Evolutionary conservation across 1,140 invertebrate genomes (phyloP), one percentile per base, ranked within the genome.

Genomic region (Euborellia annulipes): DNA sequence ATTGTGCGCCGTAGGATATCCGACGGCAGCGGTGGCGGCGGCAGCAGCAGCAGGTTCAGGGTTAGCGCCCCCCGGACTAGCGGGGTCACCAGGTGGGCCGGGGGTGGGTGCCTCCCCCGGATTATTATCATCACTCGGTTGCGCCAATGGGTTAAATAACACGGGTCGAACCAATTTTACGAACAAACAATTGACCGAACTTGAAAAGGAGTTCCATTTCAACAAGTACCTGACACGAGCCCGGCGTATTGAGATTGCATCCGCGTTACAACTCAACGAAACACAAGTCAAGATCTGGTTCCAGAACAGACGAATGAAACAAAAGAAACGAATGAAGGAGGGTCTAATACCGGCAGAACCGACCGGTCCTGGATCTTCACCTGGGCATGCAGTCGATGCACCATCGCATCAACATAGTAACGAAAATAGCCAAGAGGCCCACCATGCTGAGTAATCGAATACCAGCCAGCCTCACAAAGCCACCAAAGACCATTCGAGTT

Each of bases 171-270:
- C 93, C 2, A 98, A 98, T 66, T 98, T 98, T 68, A 97, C 91
- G 42, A 98, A 95, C 61, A 97, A 98, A 65, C 95, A 99, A 63
- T 74, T 98, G 40, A 98, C 93, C 1, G 95, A 98, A 66, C 70
- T 98, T 51, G 94, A 98, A 62, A 98, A 98, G 62, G 94, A 99
- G 66, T 98, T 98, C 65, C 93, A 98, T 66, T 98, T 95, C 66
- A 97, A 97, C 69, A 96, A 96, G 68, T 98, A 98, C 70, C 74
- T 98, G 55, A 98, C 93, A 2, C 70, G 95, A 51, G 93, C 91
- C 6, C 68, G 94, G 53, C 73, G 95, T 51, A 96, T 98, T 55
- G 95, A 99, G 66, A 98, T 99, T 52, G 95, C 95, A 0, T 86
- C 89, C 1, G 82, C 89, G 1, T 67, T 99, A 14, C 86, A 93